Evolutionary conservation across 2,113 vertebrate genomes (phyloP).

Genomic region (Pygoscelis antarcticus): DNA sequence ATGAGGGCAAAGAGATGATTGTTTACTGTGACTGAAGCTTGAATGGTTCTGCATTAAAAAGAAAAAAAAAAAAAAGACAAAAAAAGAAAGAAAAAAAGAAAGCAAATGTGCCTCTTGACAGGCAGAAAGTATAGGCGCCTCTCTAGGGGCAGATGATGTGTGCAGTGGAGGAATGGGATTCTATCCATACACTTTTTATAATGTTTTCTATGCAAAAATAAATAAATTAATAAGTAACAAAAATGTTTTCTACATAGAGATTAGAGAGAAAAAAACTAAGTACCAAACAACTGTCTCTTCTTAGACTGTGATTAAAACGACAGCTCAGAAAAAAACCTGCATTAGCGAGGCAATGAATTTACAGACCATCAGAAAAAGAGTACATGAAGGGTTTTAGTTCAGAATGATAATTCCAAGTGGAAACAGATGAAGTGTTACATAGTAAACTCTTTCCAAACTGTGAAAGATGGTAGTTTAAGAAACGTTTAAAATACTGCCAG

Average conservation of each 20-base stretch:
- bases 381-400: background rate
- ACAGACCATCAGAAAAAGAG: background rate
- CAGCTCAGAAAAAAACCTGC: background rate
- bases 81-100: rapidly evolving
- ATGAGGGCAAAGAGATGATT: background rate
- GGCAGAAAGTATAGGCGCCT: background rate
- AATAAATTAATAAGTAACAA: background rate
- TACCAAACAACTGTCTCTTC: background rate
- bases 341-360: background rate
- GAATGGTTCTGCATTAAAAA: background rate
- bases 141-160: background rate
- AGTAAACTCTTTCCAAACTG: background rate
- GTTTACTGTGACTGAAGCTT: background rate
- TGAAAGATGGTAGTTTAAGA: background rate
- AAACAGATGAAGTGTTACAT: background rate
- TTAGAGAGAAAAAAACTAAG: background rate
- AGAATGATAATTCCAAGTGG: background rate
- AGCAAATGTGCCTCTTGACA: background rate
- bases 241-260: background rate
- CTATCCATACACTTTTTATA: background rate
- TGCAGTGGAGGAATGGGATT: background rate
- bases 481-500: background rate
- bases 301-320: background rate
- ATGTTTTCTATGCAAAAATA: background rate
- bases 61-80: too few relatives aligned